Conservation (phyloP, 2,888 invertebrate genomes). For the Mystacides longicornis region DNA sequence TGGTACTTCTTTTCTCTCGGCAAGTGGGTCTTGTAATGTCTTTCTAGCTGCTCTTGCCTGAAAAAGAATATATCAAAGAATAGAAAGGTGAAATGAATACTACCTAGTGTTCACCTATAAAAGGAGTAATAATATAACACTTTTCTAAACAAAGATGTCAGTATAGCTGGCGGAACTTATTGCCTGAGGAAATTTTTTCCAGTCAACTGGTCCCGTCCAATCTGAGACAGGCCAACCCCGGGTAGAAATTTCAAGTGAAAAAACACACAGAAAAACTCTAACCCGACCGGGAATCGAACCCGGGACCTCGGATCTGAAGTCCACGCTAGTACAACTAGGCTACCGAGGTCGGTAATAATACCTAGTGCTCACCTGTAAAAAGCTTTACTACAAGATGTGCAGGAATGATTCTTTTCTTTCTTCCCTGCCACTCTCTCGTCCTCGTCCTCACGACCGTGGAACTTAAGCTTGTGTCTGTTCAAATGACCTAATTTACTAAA, state of each 20-base stretch:
- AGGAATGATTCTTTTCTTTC: conserved; percentile 40
- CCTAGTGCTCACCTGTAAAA: conserved; percentile 50
- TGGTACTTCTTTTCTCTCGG: conserved; percentile 46
- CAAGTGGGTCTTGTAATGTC: conserved; percentile 56
- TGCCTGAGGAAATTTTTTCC: too few species aligned
- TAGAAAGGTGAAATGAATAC: neutral
- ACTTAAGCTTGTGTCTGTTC: conserved; percentile 35
- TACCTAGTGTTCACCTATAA: too few species aligned
- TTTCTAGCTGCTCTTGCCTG: conserved; percentile 56
- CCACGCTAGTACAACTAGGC: too few species aligned
- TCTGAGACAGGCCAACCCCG: neutral
- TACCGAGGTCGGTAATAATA: too few species aligned
- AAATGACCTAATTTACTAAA: conserved; percentile 36
- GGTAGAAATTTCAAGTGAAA: too few species aligned
- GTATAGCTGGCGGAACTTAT: too few species aligned
- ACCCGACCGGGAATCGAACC: too few species aligned
- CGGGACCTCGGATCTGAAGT: too few species aligned
- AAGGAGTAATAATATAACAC: too few species aligned
- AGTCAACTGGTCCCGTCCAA: too few species aligned
- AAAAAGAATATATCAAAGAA: conserved; percentile 24
- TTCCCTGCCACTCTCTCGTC: neutral
- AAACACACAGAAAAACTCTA: too few species aligned
- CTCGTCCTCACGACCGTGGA: conserved; percentile 24
- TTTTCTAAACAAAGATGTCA: too few species aligned
- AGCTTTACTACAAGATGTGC: conserved; percentile 55